These are phyloP conservation scores for Maniola hyperantus DNA, from an alignment of 2,888 invertebrate genomes.

Conservation along the genomic window DNA sequence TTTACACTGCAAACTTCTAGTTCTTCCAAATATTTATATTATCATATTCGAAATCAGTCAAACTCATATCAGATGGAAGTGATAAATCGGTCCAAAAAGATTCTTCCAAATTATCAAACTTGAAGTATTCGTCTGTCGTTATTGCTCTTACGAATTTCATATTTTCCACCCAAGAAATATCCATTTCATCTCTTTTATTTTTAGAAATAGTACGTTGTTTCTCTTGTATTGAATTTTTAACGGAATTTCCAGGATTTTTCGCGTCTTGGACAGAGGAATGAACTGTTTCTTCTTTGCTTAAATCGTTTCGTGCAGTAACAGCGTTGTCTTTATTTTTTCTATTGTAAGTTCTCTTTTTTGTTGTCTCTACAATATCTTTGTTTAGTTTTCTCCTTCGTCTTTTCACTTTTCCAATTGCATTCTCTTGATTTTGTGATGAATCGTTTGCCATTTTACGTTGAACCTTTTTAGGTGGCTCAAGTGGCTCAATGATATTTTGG, in stretches of 20 bases:
- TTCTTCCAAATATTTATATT: constrained; percentile 15
- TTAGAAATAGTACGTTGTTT: not conserved
- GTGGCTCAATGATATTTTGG: not conserved
- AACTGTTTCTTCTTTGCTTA: not conserved
- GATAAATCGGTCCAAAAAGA: constrained; percentile 60
- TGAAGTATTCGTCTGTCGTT: constrained; percentile 50
- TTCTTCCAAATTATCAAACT: constrained; percentile 43
- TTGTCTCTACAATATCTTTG: constrained; percentile 36
- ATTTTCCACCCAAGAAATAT: constrained; percentile 66
- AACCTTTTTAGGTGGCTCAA: not conserved
- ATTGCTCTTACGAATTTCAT: constrained; percentile 62
- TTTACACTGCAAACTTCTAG: not conserved
- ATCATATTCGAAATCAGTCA: constrained; percentile 48
- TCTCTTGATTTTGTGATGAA: not conserved
- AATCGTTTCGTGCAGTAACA: not conserved
- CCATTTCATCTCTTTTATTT: constrained; percentile 37
- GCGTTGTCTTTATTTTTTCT: constrained; percentile 29
- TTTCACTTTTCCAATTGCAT: not conserved
- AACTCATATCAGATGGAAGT: constrained; percentile 54
- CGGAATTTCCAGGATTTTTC: not conserved
- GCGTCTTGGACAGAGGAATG: not conserved
- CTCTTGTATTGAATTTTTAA: not conserved
- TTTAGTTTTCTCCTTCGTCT: constrained; percentile 37
- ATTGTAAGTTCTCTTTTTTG: constrained; percentile 26
- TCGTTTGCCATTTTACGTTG: not conserved